A percentile compares a stretch with the other conserved stretches of the same genome.
phyloP scores from a whole-genome alignment of 2,888 invertebrate genomes.

The Melipona beecheii region DNA sequence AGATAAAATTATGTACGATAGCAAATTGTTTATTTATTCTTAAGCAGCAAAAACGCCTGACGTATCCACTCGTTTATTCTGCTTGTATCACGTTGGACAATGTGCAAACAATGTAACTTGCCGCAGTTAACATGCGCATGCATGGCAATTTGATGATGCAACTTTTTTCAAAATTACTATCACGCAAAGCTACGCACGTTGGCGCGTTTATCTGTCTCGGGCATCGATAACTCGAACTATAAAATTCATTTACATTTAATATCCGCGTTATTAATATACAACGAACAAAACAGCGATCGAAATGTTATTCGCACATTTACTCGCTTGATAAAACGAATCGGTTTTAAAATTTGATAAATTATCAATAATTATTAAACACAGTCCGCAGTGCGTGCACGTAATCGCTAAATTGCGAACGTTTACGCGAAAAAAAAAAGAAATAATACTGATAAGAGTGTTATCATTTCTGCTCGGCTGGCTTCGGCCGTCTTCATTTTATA shows the following conservation, averaged over 20 bases:
- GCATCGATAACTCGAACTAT: slow-evolving; percentile 20
- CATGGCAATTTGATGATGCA: slow-evolving; percentile 55
- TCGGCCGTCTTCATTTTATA: neutral
- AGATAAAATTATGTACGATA: neutral
- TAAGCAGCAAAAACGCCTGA: neutral
- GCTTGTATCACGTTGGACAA: neutral
- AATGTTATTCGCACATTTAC: neutral
- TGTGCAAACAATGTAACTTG: neutral
- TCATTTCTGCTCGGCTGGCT: neutral
- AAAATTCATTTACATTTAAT: slow-evolving; percentile 33
- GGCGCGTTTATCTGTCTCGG: neutral
- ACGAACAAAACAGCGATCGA: neutral
- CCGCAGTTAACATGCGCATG: neutral
- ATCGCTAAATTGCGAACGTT: neutral
- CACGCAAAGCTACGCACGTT: neutral
- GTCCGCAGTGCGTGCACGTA: neutral
- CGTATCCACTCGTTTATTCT: slow-evolving; percentile 18
- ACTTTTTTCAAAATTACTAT: slow-evolving; percentile 48
- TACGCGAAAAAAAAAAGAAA: neutral
- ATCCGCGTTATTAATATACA: neutral
- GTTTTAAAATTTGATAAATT: neutral
- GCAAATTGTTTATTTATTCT: slow-evolving; percentile 9
- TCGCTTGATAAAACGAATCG: neutral
- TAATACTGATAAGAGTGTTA: slow-evolving; percentile 37
- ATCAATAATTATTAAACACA: no score